Percentiles rank a stretch among this genome's conserved stretches.
These are phyloP conservation scores for Micromussa lordhowensis DNA, from an alignment of 92 coral and sea anemone species.

Conservation along the genomic window DNA sequence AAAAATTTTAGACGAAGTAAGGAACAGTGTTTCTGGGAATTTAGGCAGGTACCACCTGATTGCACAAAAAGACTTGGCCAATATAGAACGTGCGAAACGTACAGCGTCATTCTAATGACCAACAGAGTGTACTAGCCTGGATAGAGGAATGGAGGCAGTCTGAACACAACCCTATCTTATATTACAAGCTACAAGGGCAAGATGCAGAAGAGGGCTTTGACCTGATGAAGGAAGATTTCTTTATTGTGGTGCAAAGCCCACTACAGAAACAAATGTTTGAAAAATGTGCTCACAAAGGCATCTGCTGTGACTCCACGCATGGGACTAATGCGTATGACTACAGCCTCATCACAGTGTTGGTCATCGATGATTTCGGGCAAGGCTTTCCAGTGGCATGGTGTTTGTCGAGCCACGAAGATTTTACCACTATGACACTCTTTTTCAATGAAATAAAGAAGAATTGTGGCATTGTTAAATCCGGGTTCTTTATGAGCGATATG, in stretches of 20 bases:
- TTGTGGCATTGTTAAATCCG: constrained; percentile 24
- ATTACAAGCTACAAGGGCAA: constrained; percentile 70
- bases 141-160: constrained; percentile 55
- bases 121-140: constrained; percentile 69
- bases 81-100: constrained; percentile 55
- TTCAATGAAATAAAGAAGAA: constrained; percentile 47
- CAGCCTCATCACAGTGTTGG: constrained; percentile 57
- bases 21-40: constrained; percentile 44
- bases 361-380: constrained; percentile 69
- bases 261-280: constrained; percentile 57
- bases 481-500: constrained; percentile 69
- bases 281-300: constrained; percentile 64
- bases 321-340: constrained; percentile 73
- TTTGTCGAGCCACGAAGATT: constrained; percentile 72
- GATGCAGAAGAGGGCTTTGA: constrained; percentile 47
- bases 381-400: constrained; percentile 86
- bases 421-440: constrained; percentile 57
- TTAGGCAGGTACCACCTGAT: constrained; percentile 61
- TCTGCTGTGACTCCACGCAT: constrained; percentile 67
- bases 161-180: constrained; percentile 56
- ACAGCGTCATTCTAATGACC: constrained; percentile 66
- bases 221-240: constrained; percentile 58
- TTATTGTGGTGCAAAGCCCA: constrained; percentile 60
- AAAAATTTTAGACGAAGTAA: constrained; percentile 60
- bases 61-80: constrained; percentile 59